Percentiles rank a stretch among this genome's conserved stretches.
Evolutionary conservation across 1,140 invertebrate species (phyloP).

Genomic region (Diabrotica undecimpunctata): DNA sequence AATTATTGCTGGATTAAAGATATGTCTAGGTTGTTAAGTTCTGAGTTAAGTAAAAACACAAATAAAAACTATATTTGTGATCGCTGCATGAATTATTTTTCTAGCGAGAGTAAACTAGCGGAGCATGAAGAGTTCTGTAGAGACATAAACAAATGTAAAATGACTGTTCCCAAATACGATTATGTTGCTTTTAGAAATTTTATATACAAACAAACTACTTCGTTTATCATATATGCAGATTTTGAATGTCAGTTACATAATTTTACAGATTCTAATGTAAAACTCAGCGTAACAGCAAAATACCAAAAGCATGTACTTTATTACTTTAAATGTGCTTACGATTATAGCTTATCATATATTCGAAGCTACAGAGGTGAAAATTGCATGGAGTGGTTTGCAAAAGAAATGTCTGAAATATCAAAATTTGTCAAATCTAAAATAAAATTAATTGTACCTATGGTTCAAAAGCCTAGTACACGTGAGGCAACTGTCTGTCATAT

Average conservation of each 20-base stretch:
- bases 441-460: background rate
- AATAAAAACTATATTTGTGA: no score
- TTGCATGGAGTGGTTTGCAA: background rate
- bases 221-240: no score
- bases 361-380: background rate
- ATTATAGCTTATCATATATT: background rate
- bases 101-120: no score
- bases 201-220: no score
- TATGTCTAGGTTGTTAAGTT: background rate
- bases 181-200: no score
- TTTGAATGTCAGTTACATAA: no score
- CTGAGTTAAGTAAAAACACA: no score
- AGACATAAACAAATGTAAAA: no score
- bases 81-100: no score
- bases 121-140: no score
- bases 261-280: no score
- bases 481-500: background rate
- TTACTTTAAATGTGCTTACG: background rate
- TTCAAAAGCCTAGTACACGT: background rate
- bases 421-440: background rate
- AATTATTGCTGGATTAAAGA: conserved; percentile 10
- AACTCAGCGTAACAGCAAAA: background rate
- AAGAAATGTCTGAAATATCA: background rate
- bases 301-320: background rate
- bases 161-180: no score